Conservation (phyloP, 1,140 invertebrate genomes). For the Radopholus similis region DNA sequence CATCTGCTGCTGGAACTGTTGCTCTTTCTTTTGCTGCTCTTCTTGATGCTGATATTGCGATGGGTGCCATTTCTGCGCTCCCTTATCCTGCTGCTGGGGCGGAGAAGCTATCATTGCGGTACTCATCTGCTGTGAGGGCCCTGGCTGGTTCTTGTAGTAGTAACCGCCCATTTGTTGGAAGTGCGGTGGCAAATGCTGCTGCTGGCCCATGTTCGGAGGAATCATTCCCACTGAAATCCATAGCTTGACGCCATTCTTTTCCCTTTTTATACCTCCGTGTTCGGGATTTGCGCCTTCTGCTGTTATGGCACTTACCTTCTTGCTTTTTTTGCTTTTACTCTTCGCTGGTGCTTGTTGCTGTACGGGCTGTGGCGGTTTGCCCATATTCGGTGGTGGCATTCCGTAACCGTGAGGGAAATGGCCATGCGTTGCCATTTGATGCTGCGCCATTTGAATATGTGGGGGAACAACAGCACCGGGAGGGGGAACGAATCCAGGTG, state of each 20-base stretch:
- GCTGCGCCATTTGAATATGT: no score
- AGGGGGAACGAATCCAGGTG: no score
- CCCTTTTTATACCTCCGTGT: not conserved
- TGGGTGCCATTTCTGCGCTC: no score
- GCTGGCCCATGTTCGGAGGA: not conserved
- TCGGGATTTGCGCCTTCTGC: not conserved
- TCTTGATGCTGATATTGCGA: slow-evolving; percentile 21
- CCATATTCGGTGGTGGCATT: no score
- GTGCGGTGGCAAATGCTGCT: not conserved
- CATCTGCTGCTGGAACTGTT: slow-evolving; percentile 6
- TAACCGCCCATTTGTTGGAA: not conserved
- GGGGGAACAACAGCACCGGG: no score
- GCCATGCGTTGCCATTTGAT: no score
- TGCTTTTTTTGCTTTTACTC: not conserved
- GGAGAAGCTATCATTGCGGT: not conserved
- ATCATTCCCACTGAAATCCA: not conserved
- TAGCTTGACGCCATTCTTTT: no score
- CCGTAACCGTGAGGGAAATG: no score
- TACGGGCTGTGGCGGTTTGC: no score
- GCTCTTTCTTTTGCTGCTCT: slow-evolving; percentile 4
- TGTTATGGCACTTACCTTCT: not conserved
- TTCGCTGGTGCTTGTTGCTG: no score
- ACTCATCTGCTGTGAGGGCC: not conserved
- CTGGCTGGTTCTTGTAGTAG: not conserved
- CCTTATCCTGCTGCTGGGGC: no score